Percentiles rank a stretch among this genome's conserved stretches.
These are phyloP conservation scores for Parapristionchus giblindavisi DNA, from an alignment of 2,888 invertebrate species.

Conservation along the genomic window DNA sequence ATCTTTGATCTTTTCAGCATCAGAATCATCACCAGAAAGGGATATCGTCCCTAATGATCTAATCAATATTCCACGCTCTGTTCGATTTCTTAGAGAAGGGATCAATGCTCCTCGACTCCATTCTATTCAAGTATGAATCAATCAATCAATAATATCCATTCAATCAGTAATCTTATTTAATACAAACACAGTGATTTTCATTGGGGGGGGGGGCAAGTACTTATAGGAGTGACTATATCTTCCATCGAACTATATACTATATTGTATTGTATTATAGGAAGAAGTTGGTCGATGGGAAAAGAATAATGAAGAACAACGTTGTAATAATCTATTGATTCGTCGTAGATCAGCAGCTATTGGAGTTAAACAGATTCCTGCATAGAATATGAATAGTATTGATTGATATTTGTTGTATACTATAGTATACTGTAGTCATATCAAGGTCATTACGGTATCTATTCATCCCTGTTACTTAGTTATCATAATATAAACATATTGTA, in stretches of 20 bases:
- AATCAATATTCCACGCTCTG: conserved; percentile 50
- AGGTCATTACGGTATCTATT: no score
- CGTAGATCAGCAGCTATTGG: conserved; percentile 19
- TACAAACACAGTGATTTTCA: no score
- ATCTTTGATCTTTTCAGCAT: conserved; percentile 32
- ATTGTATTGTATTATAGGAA: background rate
- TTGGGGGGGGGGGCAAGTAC: background rate
- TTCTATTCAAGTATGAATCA: conserved; percentile 56
- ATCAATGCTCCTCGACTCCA: conserved; percentile 64
- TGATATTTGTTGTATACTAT: no score
- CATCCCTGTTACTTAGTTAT: no score
- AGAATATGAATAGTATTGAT: no score
- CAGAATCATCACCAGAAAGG: conserved; percentile 39
- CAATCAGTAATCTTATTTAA: no score
- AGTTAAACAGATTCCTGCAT: conserved; percentile 28
- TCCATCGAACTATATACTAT: background rate
- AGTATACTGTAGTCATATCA: no score
- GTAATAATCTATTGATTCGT: conserved; percentile 10
- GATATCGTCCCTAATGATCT: conserved; percentile 24
- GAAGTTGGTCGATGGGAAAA: conserved; percentile 20
- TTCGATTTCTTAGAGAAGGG: conserved; percentile 59
- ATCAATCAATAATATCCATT: background rate
- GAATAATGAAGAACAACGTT: background rate
- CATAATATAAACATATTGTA: no score
- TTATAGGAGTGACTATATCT: background rate